Conservation (phyloP, 2,113 vertebrate species). For the Elgaria multicarinata region DNA sequence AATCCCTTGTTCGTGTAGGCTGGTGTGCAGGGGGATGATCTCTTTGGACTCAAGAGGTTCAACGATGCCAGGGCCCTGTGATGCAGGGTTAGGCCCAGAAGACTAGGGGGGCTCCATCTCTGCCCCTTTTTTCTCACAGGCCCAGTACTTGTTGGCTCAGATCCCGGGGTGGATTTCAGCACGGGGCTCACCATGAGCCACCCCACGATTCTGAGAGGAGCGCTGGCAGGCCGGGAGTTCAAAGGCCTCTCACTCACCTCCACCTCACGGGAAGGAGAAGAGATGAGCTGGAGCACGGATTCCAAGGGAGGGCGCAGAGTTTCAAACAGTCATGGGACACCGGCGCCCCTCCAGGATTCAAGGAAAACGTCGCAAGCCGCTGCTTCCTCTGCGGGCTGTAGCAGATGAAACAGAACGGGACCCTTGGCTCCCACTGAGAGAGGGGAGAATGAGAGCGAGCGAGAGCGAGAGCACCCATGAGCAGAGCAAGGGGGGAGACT, state of each 20-base stretch:
- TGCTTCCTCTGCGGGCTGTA: not conserved
- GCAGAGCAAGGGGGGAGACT: not conserved
- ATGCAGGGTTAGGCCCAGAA: not conserved
- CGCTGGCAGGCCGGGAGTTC: not conserved
- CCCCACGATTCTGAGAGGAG: not conserved
- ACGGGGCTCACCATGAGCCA: not conserved
- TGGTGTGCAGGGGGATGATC: not conserved
- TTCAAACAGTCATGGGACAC: not conserved
- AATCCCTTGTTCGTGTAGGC: not conserved
- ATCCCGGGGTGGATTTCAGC: fast-evolving
- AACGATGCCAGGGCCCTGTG: not conserved
- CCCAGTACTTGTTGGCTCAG: too few species aligned
- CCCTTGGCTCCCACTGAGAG: not conserved
- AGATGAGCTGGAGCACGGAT: not conserved
- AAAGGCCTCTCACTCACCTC: not conserved
- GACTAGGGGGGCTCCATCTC: too few species aligned
- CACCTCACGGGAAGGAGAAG: not conserved
- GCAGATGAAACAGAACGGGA: not conserved
- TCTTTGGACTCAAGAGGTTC: not conserved
- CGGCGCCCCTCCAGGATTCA: not conserved
- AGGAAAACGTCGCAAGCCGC: too few species aligned
- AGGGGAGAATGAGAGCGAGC: not conserved
- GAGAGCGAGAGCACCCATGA: not conserved
- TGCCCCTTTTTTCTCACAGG: not conserved
- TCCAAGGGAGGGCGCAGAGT: not conserved